Conservation (phyloP, 2,113 vertebrate genomes). For the Passer montanus region DNA sequence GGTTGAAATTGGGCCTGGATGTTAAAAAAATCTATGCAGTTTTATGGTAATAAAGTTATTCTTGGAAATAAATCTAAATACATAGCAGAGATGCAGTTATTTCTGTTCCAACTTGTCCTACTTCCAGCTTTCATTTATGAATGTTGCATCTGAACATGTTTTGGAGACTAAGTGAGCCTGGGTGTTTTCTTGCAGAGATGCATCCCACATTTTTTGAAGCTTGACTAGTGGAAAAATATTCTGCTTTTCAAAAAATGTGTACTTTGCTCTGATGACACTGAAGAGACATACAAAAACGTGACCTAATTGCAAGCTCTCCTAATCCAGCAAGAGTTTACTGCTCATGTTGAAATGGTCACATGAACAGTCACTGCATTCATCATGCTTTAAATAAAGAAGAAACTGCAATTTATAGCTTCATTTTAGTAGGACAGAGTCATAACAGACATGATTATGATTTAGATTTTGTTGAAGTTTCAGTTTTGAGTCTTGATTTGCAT, state of each 20-base stretch:
- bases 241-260: neutral
- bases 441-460: neutral
- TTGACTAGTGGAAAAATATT: neutral
- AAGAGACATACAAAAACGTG: neutral
- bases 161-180: neutral
- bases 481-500: neutral
- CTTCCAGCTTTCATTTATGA: conserved; percentile 47
- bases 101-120: conserved; percentile 47
- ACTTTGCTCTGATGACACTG: neutral
- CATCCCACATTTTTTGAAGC: neutral
- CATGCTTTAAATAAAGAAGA: neutral
- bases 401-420: neutral
- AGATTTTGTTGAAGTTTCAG: neutral
- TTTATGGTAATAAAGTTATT: conserved; percentile 50
- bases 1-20: neutral
- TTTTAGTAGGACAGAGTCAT: neutral
- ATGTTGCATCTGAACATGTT: conserved; percentile 20
- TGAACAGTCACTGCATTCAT: neutral
- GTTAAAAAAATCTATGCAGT: neutral
- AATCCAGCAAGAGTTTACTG: neutral
- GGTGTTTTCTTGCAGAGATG: conserved; percentile 25
- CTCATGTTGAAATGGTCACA: neutral
- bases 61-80: conserved; percentile 46
- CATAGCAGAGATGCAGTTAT: conserved; percentile 25
- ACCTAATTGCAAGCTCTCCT: neutral